These are phyloP conservation scores for Phocides pigmalion DNA, from an alignment of 1,140 invertebrate species.

Conservation along the genomic window DNA sequence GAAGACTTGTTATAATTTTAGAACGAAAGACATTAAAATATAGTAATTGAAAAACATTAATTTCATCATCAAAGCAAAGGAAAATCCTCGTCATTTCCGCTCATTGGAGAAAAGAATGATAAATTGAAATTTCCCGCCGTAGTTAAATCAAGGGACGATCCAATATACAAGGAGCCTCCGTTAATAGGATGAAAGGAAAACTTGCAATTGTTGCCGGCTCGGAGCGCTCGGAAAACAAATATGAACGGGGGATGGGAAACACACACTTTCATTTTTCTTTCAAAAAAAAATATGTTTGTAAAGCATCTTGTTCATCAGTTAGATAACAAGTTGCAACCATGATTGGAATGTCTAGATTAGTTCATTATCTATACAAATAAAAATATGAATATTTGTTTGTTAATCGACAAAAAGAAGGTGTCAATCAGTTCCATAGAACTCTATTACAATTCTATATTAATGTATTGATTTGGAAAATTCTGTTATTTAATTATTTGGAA, in stretches of 20 bases:
- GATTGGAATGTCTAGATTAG: too few species aligned
- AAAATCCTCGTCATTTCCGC: neutral
- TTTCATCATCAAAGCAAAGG: constrained; percentile 12
- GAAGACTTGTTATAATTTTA: constrained; percentile 2
- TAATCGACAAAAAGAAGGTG: too few species aligned
- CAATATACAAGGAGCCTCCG: constrained; percentile 32
- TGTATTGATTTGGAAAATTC: too few species aligned
- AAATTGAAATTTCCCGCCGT: constrained; percentile 32
- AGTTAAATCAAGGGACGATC: constrained; percentile 28
- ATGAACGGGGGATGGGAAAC: constrained; percentile 27
- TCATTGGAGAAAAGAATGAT: constrained; percentile 27
- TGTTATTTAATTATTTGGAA: too few species aligned
- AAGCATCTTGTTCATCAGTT: too few species aligned
- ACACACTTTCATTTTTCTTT: constrained; percentile 24
- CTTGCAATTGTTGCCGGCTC: constrained; percentile 38
- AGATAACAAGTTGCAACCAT: too few species aligned
- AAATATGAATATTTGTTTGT: too few species aligned
- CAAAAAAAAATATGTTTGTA: too few species aligned
- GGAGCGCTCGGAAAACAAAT: constrained; percentile 39
- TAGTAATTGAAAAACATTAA: constrained; percentile 11
- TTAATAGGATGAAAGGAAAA: constrained; percentile 40
- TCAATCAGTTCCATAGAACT: too few species aligned
- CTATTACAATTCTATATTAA: too few species aligned
- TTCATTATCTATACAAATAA: too few species aligned
- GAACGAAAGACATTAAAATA: too few species aligned